These are phyloP conservation scores for Andrena praecox DNA, from an alignment of 2,888 invertebrate species.

Conservation along the genomic window DNA sequence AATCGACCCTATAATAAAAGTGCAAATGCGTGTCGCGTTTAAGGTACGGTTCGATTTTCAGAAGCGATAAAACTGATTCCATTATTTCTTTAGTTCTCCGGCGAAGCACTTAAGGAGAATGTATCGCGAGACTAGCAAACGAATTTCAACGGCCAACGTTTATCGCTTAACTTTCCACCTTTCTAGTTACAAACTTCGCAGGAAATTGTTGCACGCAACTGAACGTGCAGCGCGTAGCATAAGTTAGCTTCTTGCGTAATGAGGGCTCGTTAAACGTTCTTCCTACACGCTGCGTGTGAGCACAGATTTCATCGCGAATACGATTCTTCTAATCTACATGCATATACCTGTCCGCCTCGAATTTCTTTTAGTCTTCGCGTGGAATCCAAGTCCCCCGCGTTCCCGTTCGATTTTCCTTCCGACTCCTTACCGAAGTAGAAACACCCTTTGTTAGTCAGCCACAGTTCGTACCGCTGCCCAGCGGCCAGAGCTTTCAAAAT, in stretches of 20 bases:
- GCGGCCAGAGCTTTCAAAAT: too few species aligned
- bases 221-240: slow-evolving; percentile 23
- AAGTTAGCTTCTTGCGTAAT: slow-evolving; percentile 34
- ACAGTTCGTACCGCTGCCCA: neutral
- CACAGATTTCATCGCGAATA: slow-evolving; percentile 13
- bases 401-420: neutral
- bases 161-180: slow-evolving; percentile 56
- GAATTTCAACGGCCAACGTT: slow-evolving; percentile 39
- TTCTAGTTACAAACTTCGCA: slow-evolving; percentile 38
- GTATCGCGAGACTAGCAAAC: slow-evolving; percentile 36
- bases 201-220: slow-evolving; percentile 46
- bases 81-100: neutral
- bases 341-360: neutral
- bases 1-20: neutral
- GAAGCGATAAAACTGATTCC: slow-evolving; percentile 27
- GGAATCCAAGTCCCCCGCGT: neutral
- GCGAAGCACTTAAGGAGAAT: slow-evolving; percentile 32
- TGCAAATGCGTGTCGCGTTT: neutral
- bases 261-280: slow-evolving; percentile 41
- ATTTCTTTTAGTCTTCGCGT: neutral
- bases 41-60: neutral
- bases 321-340: neutral
- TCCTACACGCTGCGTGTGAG: slow-evolving; percentile 16
- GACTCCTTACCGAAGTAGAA: neutral
- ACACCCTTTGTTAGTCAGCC: neutral